phyloP scores from a whole-genome alignment of 2,113 vertebrate genomes.

The Anguilla rostrata region DNA sequence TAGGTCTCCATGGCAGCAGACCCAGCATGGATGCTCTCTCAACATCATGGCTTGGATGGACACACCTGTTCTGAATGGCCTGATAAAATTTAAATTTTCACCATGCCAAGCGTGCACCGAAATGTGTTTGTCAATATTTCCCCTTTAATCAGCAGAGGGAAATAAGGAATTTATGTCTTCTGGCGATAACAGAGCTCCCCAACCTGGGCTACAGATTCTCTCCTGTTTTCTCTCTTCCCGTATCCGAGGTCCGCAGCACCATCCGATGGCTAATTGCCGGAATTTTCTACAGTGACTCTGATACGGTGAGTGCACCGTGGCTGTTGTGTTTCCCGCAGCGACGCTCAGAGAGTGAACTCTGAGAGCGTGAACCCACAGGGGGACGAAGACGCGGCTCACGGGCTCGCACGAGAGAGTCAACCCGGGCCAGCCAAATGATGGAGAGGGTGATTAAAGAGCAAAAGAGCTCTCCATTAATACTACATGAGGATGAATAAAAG shows the following conservation, averaged over 20 bases:
- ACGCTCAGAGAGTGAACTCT: background rate
- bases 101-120: too few species aligned
- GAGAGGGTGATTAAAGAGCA: conserved; percentile 11
- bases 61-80: background rate
- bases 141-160: background rate
- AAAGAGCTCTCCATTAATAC: conserved; percentile 23
- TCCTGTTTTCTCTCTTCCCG: background rate
- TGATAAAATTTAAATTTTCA: background rate
- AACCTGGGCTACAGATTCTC: background rate
- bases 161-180: background rate
- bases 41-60: background rate
- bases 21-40: too few species aligned
- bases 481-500: conserved; percentile 12
- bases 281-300: background rate
- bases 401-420: background rate
- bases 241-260: conserved; percentile 20
- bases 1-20: too few species aligned
- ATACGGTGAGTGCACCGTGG: background rate
- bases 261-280: conserved; percentile 23
- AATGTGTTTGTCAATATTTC: background rate
- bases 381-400: background rate
- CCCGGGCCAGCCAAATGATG: conserved; percentile 1
- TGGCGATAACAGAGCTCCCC: background rate
- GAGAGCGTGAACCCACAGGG: background rate
- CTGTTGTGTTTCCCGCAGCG: background rate